Evolutionary conservation across 2,797 vertebrate species (phyloP).

Genomic region (Schizopygopsis malacanthus): DNA sequence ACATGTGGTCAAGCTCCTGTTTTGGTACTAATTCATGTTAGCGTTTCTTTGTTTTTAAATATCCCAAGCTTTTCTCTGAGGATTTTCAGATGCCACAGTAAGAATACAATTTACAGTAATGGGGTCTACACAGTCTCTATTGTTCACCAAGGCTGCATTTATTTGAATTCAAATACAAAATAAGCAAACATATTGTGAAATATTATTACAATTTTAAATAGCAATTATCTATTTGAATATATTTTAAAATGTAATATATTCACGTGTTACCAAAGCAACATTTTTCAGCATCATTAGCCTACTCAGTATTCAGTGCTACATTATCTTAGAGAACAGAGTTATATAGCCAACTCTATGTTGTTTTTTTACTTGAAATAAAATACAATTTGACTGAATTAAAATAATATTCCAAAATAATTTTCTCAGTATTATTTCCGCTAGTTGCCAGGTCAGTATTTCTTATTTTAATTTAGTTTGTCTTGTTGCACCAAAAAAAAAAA

Average conservation of each 20-base stretch:
- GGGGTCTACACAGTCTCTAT: background rate
- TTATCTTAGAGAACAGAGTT: background rate
- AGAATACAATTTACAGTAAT: background rate
- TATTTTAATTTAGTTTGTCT: background rate
- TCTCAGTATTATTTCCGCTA: too few relatives aligned
- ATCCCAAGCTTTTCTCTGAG: background rate
- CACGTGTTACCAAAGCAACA: background rate
- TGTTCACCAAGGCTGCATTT: background rate
- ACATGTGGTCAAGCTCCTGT: conserved; percentile 71
- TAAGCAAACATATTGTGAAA: background rate
- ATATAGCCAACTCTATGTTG: too few relatives aligned
- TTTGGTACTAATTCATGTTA: conserved; percentile 45
- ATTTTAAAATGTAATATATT: background rate
- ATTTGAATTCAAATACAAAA: background rate
- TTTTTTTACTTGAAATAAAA: too few relatives aligned
- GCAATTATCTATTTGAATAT: background rate
- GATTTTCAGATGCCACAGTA: background rate
- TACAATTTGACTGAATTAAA: background rate
- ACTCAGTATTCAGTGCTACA: background rate
- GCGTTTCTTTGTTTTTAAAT: conserved; percentile 33
- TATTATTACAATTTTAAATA: background rate
- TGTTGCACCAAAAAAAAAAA: too few relatives aligned
- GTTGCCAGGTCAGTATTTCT: background rate
- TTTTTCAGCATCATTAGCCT: background rate
- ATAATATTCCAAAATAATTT: too few relatives aligned